These are phyloP conservation scores for Cyanoderma ruficeps DNA, from an alignment of 2,113 vertebrate species.

Conservation along the genomic window DNA sequence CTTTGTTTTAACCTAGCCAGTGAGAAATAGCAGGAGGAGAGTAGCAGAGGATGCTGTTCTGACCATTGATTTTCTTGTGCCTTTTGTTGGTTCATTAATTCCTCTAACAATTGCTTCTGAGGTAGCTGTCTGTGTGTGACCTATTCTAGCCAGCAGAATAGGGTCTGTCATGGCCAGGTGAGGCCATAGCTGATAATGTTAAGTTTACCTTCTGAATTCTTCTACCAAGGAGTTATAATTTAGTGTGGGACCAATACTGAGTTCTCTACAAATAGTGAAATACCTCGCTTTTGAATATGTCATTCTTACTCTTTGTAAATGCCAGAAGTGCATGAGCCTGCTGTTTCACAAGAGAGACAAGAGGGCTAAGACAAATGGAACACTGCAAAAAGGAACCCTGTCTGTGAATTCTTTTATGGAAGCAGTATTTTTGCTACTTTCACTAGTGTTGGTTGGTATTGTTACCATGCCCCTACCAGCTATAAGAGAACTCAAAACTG, in stretches of 20 bases:
- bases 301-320: neutral
- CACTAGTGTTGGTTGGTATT: neutral
- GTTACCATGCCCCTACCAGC: neutral
- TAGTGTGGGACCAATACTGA: neutral
- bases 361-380: neutral
- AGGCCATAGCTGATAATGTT: neutral
- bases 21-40: slow-evolving; percentile 13
- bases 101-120: slow-evolving; percentile 41
- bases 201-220: neutral
- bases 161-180: neutral
- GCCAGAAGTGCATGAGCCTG: neutral
- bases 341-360: neutral
- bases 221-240: neutral
- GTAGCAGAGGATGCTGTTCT: slow-evolving; percentile 30
- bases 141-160: neutral
- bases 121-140: slow-evolving; percentile 1
- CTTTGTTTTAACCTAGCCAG: slow-evolving; percentile 42
- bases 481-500: neutral
- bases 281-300: neutral
- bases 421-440: neutral
- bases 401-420: neutral
- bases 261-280: neutral
- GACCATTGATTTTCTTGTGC: slow-evolving; percentile 62
- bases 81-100: slow-evolving; percentile 54
- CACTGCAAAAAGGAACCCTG: neutral